phyloP scores from a whole-genome alignment of 2,888 invertebrate genomes.

The Ommatoiulus sabulosus region DNA sequence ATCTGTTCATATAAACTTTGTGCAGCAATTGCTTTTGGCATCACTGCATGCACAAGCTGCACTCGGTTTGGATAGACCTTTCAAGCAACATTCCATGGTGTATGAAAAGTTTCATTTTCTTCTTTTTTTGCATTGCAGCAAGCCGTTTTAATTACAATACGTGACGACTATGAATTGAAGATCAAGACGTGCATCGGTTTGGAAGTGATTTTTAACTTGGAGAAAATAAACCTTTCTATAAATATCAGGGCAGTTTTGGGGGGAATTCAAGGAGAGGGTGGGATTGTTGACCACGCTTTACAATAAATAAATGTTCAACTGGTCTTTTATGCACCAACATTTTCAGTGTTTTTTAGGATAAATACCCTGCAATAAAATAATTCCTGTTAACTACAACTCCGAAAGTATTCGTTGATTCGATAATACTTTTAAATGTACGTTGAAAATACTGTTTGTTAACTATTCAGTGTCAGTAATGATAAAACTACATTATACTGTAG shows the following conservation, averaged over 20 bases:
- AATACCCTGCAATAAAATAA: neutral
- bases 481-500: too few relatives aligned
- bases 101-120: neutral
- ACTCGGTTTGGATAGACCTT: neutral
- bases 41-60: neutral
- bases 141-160: neutral
- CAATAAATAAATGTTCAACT: neutral
- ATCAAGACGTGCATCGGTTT: neutral
- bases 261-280: neutral
- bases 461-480: too few relatives aligned
- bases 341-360: neutral
- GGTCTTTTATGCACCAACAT: neutral
- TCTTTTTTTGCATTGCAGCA: neutral
- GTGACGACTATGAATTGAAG: neutral
- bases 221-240: neutral
- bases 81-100: neutral
- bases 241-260: neutral
- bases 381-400: neutral
- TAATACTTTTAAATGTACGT: too few relatives aligned
- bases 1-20: neutral
- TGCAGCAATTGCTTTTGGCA: neutral
- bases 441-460: too few relatives aligned
- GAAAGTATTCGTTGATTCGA: neutral
- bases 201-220: neutral
- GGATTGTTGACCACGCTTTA: neutral